Conservation (phyloP, 2,797 vertebrate genomes). For the Tympanoctomys barrerae region DNA sequence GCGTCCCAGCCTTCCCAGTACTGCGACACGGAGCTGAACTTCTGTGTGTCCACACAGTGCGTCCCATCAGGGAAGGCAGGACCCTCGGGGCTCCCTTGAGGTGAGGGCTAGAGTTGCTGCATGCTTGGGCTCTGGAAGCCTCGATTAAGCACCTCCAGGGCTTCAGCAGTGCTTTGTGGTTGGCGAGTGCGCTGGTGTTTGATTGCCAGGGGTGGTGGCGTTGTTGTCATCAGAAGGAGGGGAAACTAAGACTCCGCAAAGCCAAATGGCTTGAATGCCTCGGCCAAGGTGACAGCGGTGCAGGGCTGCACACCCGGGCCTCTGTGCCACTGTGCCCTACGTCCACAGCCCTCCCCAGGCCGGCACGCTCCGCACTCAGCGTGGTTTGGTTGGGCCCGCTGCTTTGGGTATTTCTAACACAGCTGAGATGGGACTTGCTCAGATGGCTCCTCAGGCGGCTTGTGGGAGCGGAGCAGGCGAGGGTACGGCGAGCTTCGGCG, state of each 20-base stretch:
- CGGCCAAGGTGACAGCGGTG: no score
- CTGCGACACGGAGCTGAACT: no score
- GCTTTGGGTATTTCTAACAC: background rate
- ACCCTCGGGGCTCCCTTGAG: background rate
- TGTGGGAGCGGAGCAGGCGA: background rate
- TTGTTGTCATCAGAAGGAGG: background rate
- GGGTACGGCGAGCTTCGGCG: accelerated
- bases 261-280: background rate
- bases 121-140: background rate
- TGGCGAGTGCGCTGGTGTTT: background rate
- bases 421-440: background rate
- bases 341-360: accelerated
- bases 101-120: background rate
- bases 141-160: no score
- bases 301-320: background rate
- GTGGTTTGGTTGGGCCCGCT: background rate
- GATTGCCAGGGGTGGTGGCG: accelerated
- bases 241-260: background rate
- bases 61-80: background rate
- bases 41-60: background rate
- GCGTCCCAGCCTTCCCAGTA: background rate
- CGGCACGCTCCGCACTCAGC: background rate
- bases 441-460: background rate
- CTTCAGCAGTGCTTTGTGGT: no score
- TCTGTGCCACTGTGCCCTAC: background rate